Evolutionary conservation across 2,797 vertebrate species (phyloP), one percentile per base, ranked within the genome.

Genomic region (Uromys caudimaculatus): DNA sequence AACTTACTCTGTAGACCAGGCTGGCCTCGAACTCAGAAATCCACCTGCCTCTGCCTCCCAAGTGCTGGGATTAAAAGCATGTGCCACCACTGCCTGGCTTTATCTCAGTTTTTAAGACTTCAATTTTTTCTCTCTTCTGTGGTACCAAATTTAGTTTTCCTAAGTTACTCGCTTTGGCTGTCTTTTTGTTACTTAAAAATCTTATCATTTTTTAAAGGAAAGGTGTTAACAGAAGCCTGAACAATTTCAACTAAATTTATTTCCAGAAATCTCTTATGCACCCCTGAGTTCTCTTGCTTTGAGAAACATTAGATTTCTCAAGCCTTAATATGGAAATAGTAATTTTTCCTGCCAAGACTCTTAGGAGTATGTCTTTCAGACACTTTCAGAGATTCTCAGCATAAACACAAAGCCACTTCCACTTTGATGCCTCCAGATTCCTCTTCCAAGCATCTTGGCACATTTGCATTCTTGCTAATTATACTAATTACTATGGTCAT

Each of bases 131-230:
- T 44, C 41, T 89, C 32, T 78, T 75, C 47, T 4, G 6, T n/a
- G 44, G 5, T 77, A 35, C 41, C 75, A 78, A 47, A 78, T 90
- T 78, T 64, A 62, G 44, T 90, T 93, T 91, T 79, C 76, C 84
- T 81, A 58, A 69, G n/a, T 78, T 29, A 62, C 27, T 54, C 41
- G 8, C 62, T 86, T 90, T 83, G 77, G 50, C 56, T 87, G 16
- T 9, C 71, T 89, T 92, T 90, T 81, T 67, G 21, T 58, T 75
- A 32, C 75, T 64, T 60, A 91, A 67, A 86, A 88, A 92, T 50
- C 38, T 82, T 82, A 92, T 87, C 47, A n/a, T 62, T 76, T 83
- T 81, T 82, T n/a, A 92, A 77, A 89, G 44, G n/a, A 69, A 96
- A 92, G 16, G 58, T 90, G 23, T 93, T 76, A 67, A 75, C 58